phyloP scores from a whole-genome alignment of 2,797 vertebrate genomes.

The Parambassis ranga region DNA sequence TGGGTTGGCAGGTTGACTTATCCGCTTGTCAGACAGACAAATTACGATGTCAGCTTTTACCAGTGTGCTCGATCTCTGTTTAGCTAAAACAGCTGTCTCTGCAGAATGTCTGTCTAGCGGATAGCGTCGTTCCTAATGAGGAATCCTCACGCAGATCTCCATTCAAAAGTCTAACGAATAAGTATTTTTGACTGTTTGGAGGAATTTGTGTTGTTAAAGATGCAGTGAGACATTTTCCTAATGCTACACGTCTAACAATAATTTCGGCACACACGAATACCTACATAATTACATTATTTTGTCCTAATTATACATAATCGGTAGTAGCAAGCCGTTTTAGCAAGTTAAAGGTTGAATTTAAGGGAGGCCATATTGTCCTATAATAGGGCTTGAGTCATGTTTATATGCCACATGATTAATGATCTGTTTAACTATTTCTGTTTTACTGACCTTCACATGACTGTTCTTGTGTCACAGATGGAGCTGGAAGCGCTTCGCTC shows the following conservation, averaged over 20 bases:
- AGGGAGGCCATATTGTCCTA: too few species aligned
- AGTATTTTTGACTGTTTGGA: background rate
- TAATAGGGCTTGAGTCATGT: too few species aligned
- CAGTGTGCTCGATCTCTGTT: accelerated
- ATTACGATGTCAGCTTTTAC: too few species aligned
- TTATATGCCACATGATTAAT: too few species aligned
- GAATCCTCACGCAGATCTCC: background rate
- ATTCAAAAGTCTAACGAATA: background rate
- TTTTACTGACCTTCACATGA: background rate
- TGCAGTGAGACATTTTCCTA: accelerated
- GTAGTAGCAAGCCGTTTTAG: background rate
- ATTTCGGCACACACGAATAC: too few species aligned
- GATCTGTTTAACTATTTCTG: background rate
- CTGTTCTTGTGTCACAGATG: constrained; percentile 84
- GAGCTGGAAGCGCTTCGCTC: constrained; percentile 95
- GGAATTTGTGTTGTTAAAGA: too few species aligned
- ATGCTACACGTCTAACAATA: too few species aligned
- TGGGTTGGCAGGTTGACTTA: background rate
- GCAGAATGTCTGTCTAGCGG: background rate
- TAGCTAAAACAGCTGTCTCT: background rate
- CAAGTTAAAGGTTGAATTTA: background rate
- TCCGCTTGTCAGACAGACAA: background rate
- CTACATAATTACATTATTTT: too few species aligned
- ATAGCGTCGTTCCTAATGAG: background rate
- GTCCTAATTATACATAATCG: too few species aligned